A percentile compares a stretch with the other conserved stretches of the same genome.
Evolutionary conservation across 2,797 vertebrate genomes (phyloP).

Genomic region (Microcaecilia unicolor): DNA sequence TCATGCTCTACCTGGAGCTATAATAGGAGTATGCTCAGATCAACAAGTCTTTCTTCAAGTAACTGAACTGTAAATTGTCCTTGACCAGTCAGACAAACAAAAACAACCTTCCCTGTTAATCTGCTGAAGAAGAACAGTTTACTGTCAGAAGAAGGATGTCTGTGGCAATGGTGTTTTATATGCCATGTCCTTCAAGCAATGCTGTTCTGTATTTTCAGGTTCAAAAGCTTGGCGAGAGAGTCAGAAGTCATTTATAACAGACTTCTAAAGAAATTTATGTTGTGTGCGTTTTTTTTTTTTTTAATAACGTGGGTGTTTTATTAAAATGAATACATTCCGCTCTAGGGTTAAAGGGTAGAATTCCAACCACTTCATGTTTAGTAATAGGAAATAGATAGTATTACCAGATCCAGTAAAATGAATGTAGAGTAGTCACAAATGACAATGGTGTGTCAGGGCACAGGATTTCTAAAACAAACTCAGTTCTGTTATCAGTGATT

Average conservation of each 20-base stretch:
- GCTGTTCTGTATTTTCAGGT: neutral
- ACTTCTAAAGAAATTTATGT: constrained; percentile 13
- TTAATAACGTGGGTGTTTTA: neutral
- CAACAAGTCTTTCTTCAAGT: constrained; percentile 52
- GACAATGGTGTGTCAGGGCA: too few species aligned
- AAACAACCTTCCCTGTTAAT: constrained; percentile 44
- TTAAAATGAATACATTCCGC: neutral
- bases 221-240: neutral
- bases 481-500: too few species aligned
- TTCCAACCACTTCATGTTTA: too few species aligned
- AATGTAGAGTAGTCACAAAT: too few species aligned
- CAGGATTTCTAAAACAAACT: too few species aligned
- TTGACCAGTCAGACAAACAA: constrained; percentile 52
- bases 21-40: constrained; percentile 40
- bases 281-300: neutral
- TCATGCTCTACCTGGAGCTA: constrained; percentile 46
- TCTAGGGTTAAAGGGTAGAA: too few species aligned
- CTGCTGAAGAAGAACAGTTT: constrained; percentile 35
- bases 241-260: neutral
- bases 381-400: neutral
- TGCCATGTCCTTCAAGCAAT: constrained; percentile 14
- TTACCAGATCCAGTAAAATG: neutral
- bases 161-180: constrained; percentile 22
- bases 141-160: constrained; percentile 15
- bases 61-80: constrained; percentile 55